Conservation (phyloP, 1,140 invertebrate genomes). For the Drosophila oshimai region DNA sequence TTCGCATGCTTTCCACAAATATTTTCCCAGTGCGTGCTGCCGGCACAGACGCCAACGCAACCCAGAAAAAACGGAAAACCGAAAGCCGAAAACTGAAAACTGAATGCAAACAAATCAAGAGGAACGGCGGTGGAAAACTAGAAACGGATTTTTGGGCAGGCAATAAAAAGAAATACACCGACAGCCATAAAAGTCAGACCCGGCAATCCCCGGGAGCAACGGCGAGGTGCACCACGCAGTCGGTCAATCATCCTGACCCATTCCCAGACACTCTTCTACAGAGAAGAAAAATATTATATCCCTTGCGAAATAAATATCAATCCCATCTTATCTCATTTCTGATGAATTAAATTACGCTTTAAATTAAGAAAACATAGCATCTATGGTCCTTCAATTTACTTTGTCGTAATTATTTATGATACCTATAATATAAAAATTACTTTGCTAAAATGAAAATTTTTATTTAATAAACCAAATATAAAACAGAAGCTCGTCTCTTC, state of each 20-base stretch:
- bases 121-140: conserved; percentile 43
- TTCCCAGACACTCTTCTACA: not conserved
- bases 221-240: conserved; percentile 58
- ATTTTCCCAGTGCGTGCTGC: conserved; percentile 64
- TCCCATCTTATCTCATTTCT: too few relatives aligned
- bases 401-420: too few relatives aligned
- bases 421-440: too few relatives aligned
- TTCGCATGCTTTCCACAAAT: conserved; percentile 77
- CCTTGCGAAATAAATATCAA: too few relatives aligned
- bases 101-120: conserved; percentile 75
- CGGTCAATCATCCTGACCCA: conserved; percentile 62
- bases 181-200: conserved; percentile 75
- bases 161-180: conserved; percentile 75
- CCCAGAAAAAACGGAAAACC: conserved; percentile 39
- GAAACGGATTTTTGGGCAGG: conserved; percentile 64
- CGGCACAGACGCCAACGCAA: conserved; percentile 39
- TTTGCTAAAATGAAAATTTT: too few relatives aligned
- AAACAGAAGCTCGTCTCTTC: too few relatives aligned
- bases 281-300: not conserved
- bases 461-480: too few relatives aligned
- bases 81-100: conserved; percentile 50
- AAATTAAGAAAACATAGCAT: too few relatives aligned
- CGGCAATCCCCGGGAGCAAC: conserved; percentile 72
- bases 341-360: too few relatives aligned
- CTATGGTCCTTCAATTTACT: too few relatives aligned